Percentiles rank a stretch among this genome's conserved stretches.
phyloP scores from a whole-genome alignment of 2,797 vertebrate genomes.

The Thaleichthys pacificus region DNA sequence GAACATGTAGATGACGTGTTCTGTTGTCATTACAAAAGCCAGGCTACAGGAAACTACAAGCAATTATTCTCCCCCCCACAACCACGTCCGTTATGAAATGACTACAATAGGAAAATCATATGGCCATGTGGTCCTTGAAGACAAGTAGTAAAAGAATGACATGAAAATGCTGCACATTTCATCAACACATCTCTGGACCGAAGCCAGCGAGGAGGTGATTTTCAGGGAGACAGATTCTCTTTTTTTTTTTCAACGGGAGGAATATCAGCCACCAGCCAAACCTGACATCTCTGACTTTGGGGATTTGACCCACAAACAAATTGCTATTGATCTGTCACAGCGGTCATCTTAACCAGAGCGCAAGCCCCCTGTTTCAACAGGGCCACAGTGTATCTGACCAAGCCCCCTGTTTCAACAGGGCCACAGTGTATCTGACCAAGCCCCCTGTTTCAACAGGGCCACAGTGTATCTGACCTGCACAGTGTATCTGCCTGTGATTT shows the following conservation, averaged over 20 bases:
- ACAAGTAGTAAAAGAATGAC: too few relatives aligned
- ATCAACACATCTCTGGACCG: neutral
- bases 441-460: neutral
- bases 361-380: neutral
- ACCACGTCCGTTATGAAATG: neutral
- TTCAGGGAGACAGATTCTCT: neutral
- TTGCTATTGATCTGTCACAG: constrained; percentile 58
- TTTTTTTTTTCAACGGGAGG: neutral
- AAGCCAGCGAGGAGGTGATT: neutral
- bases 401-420: neutral
- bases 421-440: neutral
- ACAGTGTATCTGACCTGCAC: neutral
- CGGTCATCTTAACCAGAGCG: constrained; percentile 63
- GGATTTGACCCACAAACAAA: constrained; percentile 69
- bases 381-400: neutral
- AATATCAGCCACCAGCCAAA: neutral
- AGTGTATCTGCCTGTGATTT: too few relatives aligned
- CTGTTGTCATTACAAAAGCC: neutral
- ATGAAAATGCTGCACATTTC: too few relatives aligned
- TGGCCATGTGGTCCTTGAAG: too few relatives aligned
- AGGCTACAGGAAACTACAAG: neutral
- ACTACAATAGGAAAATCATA: neutral
- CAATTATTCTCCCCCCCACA: neutral
- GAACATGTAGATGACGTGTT: too few relatives aligned
- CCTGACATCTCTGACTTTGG: constrained; percentile 55